Percentiles rank a stretch among this genome's conserved stretches.
Conservation (phyloP, 1,140 invertebrate species). For the Brachystomella parvula region DNA sequence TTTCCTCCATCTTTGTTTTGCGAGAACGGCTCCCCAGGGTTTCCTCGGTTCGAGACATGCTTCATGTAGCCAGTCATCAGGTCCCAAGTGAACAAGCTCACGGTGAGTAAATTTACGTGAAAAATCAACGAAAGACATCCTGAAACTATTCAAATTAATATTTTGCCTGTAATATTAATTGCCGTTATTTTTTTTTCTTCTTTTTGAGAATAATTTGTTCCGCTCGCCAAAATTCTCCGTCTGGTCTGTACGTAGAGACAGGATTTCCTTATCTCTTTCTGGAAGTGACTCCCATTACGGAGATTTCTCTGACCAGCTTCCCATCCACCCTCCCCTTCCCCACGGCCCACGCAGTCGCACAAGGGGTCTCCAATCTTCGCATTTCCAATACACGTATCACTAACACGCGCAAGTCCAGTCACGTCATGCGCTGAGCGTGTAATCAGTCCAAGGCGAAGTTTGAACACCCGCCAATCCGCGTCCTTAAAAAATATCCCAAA, state of each 20-base stretch:
- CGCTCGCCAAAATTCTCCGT: conserved; percentile 61
- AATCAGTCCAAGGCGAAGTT: conserved; percentile 55
- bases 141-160: conserved; percentile 37
- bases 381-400: conserved; percentile 46
- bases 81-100: conserved; percentile 67
- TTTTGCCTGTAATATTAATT: background rate
- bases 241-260: conserved; percentile 54
- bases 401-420: conserved; percentile 61
- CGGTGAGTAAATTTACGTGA: conserved; percentile 58
- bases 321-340: conserved; percentile 57
- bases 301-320: conserved; percentile 56
- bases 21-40: conserved; percentile 63
- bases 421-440: conserved; percentile 64
- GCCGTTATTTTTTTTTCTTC: background rate
- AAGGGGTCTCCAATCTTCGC: conserved; percentile 43
- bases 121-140: conserved; percentile 71
- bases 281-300: conserved; percentile 59
- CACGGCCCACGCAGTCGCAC: conserved; percentile 57
- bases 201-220: background rate
- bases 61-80: conserved; percentile 65
- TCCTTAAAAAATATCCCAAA: conserved; percentile 19
- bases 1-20: conserved; percentile 56
- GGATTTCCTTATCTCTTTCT: conserved; percentile 56
- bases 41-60: conserved; percentile 56
- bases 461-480: conserved; percentile 38